A percentile compares a stretch with the other conserved stretches of the same genome.
phyloP scores from a whole-genome alignment of 2,797 vertebrate species.

The Peromyscus nudipes region DNA sequence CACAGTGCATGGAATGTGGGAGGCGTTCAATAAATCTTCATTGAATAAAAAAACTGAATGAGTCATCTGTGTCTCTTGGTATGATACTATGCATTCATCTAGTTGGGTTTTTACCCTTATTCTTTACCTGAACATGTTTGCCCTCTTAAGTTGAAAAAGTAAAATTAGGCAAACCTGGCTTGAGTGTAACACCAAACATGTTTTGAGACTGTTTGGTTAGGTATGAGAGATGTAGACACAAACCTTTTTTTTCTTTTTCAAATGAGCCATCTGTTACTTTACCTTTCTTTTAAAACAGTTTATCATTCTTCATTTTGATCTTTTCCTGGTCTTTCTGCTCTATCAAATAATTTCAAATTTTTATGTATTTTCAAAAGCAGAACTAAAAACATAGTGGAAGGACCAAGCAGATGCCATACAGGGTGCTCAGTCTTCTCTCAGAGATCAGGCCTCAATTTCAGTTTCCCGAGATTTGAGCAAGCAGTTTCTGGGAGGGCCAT shows the following conservation, averaged over 20 bases:
- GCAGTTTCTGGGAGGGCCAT: too few relatives aligned
- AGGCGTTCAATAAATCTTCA: neutral
- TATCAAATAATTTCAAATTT: conserved; percentile 90
- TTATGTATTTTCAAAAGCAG: conserved; percentile 86
- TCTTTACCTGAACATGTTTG: neutral
- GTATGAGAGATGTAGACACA: neutral
- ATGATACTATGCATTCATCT: neutral
- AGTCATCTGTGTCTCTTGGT: neutral
- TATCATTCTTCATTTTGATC: conserved; percentile 90
- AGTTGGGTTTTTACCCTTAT: neutral
- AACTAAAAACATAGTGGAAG: neutral
- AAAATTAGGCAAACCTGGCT: neutral
- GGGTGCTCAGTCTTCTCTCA: too few relatives aligned
- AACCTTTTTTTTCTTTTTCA: conserved; percentile 91
- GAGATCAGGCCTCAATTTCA: too few relatives aligned
- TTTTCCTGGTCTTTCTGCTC: conserved; percentile 90
- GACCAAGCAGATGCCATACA: too few relatives aligned
- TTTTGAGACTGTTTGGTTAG: neutral
- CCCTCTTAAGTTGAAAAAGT: neutral
- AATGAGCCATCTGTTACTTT: conserved; percentile 90
- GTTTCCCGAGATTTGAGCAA: too few relatives aligned
- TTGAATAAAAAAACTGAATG: neutral
- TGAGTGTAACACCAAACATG: neutral
- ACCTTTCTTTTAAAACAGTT: conserved; percentile 89
- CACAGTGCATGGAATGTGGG: neutral